Evolutionary conservation across 2,888 invertebrate species (phyloP).

Genomic region (Sepioteuthis lessoniana): DNA sequence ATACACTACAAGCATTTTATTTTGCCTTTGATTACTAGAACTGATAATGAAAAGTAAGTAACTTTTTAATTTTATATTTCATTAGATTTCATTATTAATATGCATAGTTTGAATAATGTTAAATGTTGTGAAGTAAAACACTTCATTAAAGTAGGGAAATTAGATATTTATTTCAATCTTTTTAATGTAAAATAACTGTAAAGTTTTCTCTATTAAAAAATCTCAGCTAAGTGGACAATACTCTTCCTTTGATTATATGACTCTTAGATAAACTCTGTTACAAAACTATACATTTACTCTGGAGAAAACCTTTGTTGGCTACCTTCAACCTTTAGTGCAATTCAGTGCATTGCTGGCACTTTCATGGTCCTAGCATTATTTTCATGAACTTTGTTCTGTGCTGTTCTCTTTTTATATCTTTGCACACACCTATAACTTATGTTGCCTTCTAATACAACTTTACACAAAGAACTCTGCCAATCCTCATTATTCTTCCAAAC

Average conservation of each 20-base stretch:
- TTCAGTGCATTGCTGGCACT: neutral
- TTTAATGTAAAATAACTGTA: neutral
- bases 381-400: neutral
- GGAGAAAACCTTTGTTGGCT: neutral
- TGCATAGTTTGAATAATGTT: neutral
- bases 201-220: neutral
- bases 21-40: too few species aligned
- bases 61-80: too few species aligned
- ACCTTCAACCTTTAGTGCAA: neutral
- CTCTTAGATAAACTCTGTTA: neutral
- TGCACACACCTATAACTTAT: neutral
- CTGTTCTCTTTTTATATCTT: neutral
- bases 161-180: neutral
- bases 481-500: neutral
- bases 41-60: too few species aligned
- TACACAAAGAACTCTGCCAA: neutral
- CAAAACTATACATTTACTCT: neutral
- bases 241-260: neutral
- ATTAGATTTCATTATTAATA: too few species aligned
- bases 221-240: neutral
- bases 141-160: neutral
- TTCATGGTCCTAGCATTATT: neutral
- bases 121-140: neutral
- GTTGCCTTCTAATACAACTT: neutral
- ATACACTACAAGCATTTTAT: too few species aligned